Conservation (phyloP, 2,113 vertebrate species). For the Podiceps cristatus region DNA sequence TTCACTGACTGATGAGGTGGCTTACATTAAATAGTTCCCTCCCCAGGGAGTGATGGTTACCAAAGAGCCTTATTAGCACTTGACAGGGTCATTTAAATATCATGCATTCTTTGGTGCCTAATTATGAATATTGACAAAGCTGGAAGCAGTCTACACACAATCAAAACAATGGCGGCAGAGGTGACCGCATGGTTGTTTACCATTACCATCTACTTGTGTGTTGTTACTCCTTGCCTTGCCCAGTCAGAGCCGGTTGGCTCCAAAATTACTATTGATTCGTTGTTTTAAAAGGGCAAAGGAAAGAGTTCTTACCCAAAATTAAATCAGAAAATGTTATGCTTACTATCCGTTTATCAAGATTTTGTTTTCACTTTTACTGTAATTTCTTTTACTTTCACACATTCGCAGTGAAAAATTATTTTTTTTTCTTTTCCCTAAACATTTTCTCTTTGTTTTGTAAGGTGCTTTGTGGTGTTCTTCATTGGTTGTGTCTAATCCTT, state of each 20-base stretch:
- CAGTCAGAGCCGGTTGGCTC: conserved; percentile 33
- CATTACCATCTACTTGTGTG: conserved; percentile 81
- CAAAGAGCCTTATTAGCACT: conserved; percentile 66
- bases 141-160: conserved; percentile 86
- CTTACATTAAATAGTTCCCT: conserved; percentile 21
- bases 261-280: not conserved
- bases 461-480: conserved; percentile 73
- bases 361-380: conserved; percentile 72
- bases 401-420: conserved; percentile 13
- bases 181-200: conserved; percentile 86
- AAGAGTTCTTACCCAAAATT: conserved; percentile 70
- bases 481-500: conserved; percentile 60
- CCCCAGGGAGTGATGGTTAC: conserved; percentile 43
- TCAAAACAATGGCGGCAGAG: conserved; percentile 93
- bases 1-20: conserved; percentile 32
- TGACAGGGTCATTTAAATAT: conserved; percentile 67
- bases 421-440: conserved; percentile 64
- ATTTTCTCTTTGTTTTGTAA: conserved; percentile 77
- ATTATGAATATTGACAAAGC: conserved; percentile 75
- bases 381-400: conserved; percentile 67
- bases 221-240: conserved; percentile 82
- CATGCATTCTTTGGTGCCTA: conserved; percentile 55
- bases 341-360: conserved; percentile 66
- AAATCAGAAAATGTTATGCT: conserved; percentile 52
- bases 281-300: conserved; percentile 79